Percentiles rank a stretch among this genome's conserved stretches.
These are phyloP conservation scores for Liopterus haemorrhoidalis DNA, from an alignment of 2,888 invertebrate species.

Conservation along the genomic window DNA sequence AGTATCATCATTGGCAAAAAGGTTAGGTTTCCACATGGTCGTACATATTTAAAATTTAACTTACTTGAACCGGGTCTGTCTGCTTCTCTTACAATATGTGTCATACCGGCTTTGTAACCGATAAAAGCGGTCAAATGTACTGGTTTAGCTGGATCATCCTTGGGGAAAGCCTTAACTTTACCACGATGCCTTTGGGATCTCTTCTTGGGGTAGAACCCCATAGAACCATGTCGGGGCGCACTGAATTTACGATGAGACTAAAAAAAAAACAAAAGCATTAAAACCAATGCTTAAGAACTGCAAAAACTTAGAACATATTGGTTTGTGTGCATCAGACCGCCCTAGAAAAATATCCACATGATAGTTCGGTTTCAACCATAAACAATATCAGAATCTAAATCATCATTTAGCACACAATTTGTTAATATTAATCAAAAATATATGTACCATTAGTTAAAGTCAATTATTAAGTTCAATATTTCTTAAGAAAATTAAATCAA, in stretches of 20 bases:
- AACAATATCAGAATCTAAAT: constrained; percentile 52
- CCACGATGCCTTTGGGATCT: constrained; percentile 94
- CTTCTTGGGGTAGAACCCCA: constrained; percentile 99
- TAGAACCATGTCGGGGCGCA: constrained; percentile 98
- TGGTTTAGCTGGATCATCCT: constrained; percentile 93
- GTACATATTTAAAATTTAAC: constrained; percentile 44
- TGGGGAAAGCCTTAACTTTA: constrained; percentile 99
- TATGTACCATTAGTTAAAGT: constrained; percentile 5
- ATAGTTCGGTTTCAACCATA: constrained; percentile 64
- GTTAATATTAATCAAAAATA: neutral
- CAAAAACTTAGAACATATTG: constrained; percentile 2
- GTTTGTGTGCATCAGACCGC: constrained; percentile 57
- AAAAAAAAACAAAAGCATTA: constrained; percentile 38
- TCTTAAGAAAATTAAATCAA: too few species aligned
- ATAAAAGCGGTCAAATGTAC: constrained; percentile 97
- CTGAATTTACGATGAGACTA: constrained; percentile 99
- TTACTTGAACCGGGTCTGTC: constrained; percentile 98
- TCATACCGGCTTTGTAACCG: constrained; percentile 99
- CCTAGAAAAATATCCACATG: constrained; percentile 64
- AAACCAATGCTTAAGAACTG: neutral
- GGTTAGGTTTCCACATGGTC: constrained; percentile 21
- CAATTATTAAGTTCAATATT: too few species aligned
- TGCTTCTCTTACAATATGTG: constrained; percentile 97
- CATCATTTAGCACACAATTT: constrained; percentile 50
- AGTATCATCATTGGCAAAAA: constrained; percentile 8